Percentiles rank a stretch among this genome's conserved stretches.
These are phyloP conservation scores for Protomyctophum bolini DNA, from an alignment of 2,113 vertebrate species.

Conservation along the genomic window DNA sequence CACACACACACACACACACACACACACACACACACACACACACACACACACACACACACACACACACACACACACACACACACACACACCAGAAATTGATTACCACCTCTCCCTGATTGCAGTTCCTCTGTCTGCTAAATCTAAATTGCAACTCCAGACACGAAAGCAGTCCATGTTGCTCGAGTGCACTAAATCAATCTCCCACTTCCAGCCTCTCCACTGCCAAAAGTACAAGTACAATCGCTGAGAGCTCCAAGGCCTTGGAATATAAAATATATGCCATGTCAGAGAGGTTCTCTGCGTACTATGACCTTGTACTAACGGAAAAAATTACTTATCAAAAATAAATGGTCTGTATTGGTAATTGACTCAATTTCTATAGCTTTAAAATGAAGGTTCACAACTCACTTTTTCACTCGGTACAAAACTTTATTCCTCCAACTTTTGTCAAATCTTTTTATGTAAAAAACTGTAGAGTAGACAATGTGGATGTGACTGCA, in stretches of 20 bases:
- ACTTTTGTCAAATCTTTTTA: too few species aligned
- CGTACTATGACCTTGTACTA: constrained; percentile 27
- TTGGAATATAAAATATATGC: constrained; percentile 45
- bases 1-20: constrained; percentile 8
- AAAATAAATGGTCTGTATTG: too few species aligned
- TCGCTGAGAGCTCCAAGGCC: constrained; percentile 38
- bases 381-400: too few species aligned
- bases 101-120: constrained; percentile 76
- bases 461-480: too few species aligned
- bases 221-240: constrained; percentile 58
- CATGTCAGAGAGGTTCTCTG: constrained; percentile 4
- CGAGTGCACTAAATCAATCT: constrained; percentile 69
- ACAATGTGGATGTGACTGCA: too few species aligned
- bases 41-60: constrained; percentile 20
- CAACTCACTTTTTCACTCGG: too few species aligned
- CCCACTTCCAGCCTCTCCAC: constrained; percentile 39
- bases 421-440: too few species aligned
- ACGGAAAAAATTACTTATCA: not conserved
- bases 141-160: constrained; percentile 76
- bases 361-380: too few species aligned
- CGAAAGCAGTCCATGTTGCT: constrained; percentile 61
- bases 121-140: constrained; percentile 74
- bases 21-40: constrained; percentile 5
- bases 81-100: constrained; percentile 73
- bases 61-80: not conserved